Base-by-base conservation (phyloP, 2,797 vertebrate genomes). In the Myotis daubentonii region DNA sequence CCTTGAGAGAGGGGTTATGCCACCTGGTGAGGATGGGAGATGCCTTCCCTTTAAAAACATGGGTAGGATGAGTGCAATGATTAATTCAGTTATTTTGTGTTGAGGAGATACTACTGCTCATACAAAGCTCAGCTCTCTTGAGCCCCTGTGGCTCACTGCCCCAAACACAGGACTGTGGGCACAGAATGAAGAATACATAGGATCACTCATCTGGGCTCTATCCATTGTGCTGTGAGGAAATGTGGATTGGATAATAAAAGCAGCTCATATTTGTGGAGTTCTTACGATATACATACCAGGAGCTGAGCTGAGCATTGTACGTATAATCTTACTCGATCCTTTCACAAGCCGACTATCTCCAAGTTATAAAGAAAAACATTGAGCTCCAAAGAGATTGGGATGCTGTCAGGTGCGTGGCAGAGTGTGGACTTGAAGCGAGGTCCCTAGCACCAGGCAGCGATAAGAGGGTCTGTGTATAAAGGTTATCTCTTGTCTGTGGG, bases 1-100 rank as follows among this genome's bases (percentile, higher is more conserved):
- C 94, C 85, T 90, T 62, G 36, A 91, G 57, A 81, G 76, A 91
- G 30, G 28, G 20, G 65, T 80, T 84, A 38, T 76, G 57, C 2
- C 0, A 0, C 55, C 13, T 79, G 17, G 1, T 23, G 10, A 19
- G 12, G 15, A 2, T 8, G 38, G 33, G 19, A 30, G n/a, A 66
- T 38, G 5, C 16, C 49, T 66, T 2, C 25, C 30, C 16, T n/a
- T 36, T 8, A 2, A 65, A 72, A 65, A 53, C 60, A 28, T 4
- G 30, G 87, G 36, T 33, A 57, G 47, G 30, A 30, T 53, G 23
- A 53, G 25, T 22, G n/a, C 30, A 86, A 28, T n/a, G 47, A 51
- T 28, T 53, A 30, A 85, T 83, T 87, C 57, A 70, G 47, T 86
- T 51, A 25, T 36, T 88, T 83, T 16, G 30, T 78, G 87, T 55